Conservation (phyloP, 2,797 vertebrate species). For the Craterocephalus amniculus region DNA sequence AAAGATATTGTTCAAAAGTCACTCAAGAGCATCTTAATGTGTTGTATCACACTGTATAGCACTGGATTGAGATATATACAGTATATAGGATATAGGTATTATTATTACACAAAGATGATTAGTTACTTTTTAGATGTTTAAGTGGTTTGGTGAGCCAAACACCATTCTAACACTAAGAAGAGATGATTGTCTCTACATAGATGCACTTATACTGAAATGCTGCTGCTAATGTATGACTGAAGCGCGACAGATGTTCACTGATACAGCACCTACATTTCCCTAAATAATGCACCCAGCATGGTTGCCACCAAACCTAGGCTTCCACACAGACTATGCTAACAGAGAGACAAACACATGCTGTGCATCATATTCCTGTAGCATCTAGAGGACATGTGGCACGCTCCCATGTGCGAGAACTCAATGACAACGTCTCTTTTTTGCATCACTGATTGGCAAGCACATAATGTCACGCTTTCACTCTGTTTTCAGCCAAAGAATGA, state of each 20-base stretch:
- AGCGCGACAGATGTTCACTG: not conserved
- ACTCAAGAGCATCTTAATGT: not conserved
- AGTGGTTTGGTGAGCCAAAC: conserved; percentile 11
- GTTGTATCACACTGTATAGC: not conserved
- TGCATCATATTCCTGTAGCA: conserved; percentile 20
- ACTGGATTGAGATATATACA: not conserved
- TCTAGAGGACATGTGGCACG: conserved; percentile 15
- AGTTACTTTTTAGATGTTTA: conserved; percentile 7
- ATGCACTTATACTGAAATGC: not conserved
- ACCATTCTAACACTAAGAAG: conserved; percentile 1
- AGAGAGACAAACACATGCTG: conserved; percentile 31
- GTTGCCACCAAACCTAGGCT: conserved; percentile 4
- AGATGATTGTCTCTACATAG: conserved; percentile 10
- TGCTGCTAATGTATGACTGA: not conserved
- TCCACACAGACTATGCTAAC: conserved; percentile 33
- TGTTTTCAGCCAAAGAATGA: conserved; percentile 26
- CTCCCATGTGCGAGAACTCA: conserved; percentile 12
- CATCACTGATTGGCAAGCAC: conserved; percentile 20
- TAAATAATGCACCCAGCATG: conserved; percentile 42
- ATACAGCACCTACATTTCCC: conserved; percentile 5
- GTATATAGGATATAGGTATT: not conserved
- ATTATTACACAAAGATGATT: not conserved
- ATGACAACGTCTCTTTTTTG: conserved; percentile 22
- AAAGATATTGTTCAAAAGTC: not conserved
- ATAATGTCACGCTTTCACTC: conserved; percentile 6